phyloP scores from a whole-genome alignment of 1,140 invertebrate genomes.

The Rhyzopertha dominica region DNA sequence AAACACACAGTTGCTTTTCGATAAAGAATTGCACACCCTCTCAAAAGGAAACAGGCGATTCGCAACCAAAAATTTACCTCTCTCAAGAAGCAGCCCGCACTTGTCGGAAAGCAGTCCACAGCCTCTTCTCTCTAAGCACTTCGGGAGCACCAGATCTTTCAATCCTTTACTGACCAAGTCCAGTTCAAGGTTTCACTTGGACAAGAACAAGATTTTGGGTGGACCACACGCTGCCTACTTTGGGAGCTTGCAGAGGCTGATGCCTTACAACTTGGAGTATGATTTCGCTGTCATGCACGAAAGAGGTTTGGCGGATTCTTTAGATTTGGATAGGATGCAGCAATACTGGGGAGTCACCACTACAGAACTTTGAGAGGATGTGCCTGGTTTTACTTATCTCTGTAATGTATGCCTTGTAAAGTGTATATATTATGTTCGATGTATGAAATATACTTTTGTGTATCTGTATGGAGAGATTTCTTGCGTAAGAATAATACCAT shows the following conservation, averaged over 20 bases:
- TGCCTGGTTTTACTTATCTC: no score
- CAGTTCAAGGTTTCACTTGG: slow-evolving; percentile 33
- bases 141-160: slow-evolving; percentile 72
- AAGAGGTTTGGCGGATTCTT: slow-evolving; percentile 61
- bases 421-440: no score
- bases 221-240: slow-evolving; percentile 82
- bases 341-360: slow-evolving; percentile 84
- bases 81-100: slow-evolving; percentile 56
- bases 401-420: no score
- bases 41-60: slow-evolving; percentile 50
- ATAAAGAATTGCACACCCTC: slow-evolving; percentile 80
- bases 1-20: slow-evolving; percentile 81
- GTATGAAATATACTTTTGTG: no score
- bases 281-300: slow-evolving; percentile 78
- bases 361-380: slow-evolving; percentile 60
- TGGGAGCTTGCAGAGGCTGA: slow-evolving; percentile 72
- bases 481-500: no score
- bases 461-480: no score
- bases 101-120: slow-evolving; percentile 43
- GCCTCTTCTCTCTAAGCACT: slow-evolving; percentile 66
- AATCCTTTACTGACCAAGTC: slow-evolving; percentile 49
- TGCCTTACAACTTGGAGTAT: slow-evolving; percentile 81
- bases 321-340: slow-evolving; percentile 77
- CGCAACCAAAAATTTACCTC: slow-evolving; percentile 48
- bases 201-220: slow-evolving; percentile 56